A percentile compares a stretch with the other conserved stretches of the same genome.
phyloP scores from a whole-genome alignment of 2,797 vertebrate genomes.

The Babyrousa celebensis region DNA sequence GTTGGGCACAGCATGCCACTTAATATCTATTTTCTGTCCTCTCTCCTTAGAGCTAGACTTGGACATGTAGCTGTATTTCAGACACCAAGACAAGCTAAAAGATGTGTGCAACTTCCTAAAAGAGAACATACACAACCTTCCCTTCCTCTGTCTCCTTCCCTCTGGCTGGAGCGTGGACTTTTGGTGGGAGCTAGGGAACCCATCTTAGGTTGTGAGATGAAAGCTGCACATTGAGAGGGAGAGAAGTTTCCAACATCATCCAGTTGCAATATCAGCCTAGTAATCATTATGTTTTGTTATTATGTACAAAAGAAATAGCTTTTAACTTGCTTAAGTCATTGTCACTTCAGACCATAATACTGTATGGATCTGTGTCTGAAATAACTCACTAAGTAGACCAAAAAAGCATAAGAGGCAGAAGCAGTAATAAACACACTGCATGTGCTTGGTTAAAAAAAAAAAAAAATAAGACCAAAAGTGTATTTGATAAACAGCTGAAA shows the following conservation, averaged over 20 bases:
- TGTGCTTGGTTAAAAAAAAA: neutral
- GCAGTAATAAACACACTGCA: neutral
- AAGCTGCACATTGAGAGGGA: neutral
- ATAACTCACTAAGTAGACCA: neutral
- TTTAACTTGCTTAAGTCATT: neutral
- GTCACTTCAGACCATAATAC: constrained; percentile 4
- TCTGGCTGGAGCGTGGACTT: neutral
- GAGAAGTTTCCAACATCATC: neutral
- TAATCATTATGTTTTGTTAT: neutral
- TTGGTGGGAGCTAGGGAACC: neutral
- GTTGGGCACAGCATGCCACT: neutral
- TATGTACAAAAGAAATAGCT: neutral
- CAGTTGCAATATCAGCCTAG: neutral
- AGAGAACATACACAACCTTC: neutral
- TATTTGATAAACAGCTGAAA: constrained; percentile 24
- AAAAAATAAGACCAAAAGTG: neutral
- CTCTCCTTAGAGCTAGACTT: neutral
- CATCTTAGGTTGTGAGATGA: neutral
- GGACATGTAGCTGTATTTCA: neutral
- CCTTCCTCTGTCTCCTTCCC: neutral
- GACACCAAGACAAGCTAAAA: neutral
- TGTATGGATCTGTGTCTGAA: neutral
- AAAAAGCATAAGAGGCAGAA: constrained; percentile 47
- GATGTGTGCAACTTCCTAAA: neutral
- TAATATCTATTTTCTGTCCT: neutral